Conservation (phyloP, 2,888 invertebrate genomes). For the Sepiola atlantica region DNA sequence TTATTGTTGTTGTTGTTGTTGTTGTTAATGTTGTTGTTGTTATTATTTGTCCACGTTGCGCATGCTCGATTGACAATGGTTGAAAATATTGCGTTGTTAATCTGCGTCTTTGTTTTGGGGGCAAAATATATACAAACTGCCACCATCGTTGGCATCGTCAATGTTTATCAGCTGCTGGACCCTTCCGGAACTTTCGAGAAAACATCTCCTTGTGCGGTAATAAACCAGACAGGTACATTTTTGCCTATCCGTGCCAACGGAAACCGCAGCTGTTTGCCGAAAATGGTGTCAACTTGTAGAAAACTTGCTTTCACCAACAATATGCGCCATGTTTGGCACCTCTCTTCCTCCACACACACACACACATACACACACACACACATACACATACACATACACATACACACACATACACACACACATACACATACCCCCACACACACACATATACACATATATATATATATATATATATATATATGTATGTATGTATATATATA, state of each 20-base stretch:
- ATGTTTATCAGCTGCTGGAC: background rate
- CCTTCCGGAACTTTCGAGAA: constrained; percentile 10
- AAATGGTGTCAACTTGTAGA: background rate
- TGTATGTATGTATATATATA: too few species aligned
- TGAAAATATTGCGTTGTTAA: background rate
- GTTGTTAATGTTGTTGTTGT: too few species aligned
- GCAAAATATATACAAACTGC: background rate
- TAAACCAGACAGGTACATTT: constrained; percentile 32
- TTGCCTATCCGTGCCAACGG: background rate
- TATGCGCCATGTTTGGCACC: too few species aligned
- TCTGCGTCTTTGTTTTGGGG: background rate
- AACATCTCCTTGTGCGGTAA: background rate
- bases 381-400: too few species aligned
- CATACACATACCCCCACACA: too few species aligned
- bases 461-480: too few species aligned
- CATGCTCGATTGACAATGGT: background rate
- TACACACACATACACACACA: too few species aligned
- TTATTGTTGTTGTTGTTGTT: too few species aligned
- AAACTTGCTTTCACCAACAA: background rate
- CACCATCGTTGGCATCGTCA: background rate
- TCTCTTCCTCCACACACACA: too few species aligned
- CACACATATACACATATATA: too few species aligned
- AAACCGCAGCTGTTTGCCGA: background rate
- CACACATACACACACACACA: too few species aligned
- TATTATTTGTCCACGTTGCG: background rate